phyloP scores from a whole-genome alignment of 2,888 invertebrate genomes.

The Allophyes oxyacanthae region DNA sequence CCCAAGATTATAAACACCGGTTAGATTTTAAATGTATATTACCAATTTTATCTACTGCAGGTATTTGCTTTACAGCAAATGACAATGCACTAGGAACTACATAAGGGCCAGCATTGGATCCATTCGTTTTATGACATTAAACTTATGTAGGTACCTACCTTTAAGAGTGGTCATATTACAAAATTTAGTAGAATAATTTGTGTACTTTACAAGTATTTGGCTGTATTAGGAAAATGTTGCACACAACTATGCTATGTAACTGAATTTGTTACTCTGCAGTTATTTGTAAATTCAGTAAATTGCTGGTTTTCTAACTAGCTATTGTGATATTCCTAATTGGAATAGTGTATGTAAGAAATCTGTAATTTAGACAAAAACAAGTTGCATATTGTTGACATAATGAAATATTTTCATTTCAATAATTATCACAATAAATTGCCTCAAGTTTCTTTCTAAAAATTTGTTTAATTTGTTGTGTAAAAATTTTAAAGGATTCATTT shows the following conservation, averaged over 20 bases:
- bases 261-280: slow-evolving; percentile 52
- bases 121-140: slow-evolving; percentile 7
- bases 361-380: slow-evolving; percentile 64
- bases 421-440: slow-evolving; percentile 78
- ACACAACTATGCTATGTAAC: slow-evolving; percentile 45
- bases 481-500: slow-evolving; percentile 6
- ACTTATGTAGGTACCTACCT: slow-evolving; percentile 55
- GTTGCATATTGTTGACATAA: slow-evolving; percentile 73
- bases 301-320: slow-evolving; percentile 65
- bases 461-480: slow-evolving; percentile 48
- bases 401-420: slow-evolving; percentile 74
- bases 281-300: slow-evolving; percentile 34
- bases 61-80: slow-evolving; percentile 2
- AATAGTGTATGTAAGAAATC: slow-evolving; percentile 64
- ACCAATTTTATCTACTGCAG: no score
- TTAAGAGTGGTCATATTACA: slow-evolving; percentile 55
- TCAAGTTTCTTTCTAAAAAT: slow-evolving; percentile 68
- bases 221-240: slow-evolving; percentile 55
- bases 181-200: slow-evolving; percentile 53
- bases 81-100: slow-evolving; percentile 4
- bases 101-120: background rate
- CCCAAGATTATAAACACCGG: no score
- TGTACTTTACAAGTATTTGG: slow-evolving; percentile 51
- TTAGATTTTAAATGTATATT: no score
- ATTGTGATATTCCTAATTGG: slow-evolving; percentile 73